Evolutionary conservation across 2,797 vertebrate species (phyloP).

Genomic region (Hippoglossus hippoglossus): DNA sequence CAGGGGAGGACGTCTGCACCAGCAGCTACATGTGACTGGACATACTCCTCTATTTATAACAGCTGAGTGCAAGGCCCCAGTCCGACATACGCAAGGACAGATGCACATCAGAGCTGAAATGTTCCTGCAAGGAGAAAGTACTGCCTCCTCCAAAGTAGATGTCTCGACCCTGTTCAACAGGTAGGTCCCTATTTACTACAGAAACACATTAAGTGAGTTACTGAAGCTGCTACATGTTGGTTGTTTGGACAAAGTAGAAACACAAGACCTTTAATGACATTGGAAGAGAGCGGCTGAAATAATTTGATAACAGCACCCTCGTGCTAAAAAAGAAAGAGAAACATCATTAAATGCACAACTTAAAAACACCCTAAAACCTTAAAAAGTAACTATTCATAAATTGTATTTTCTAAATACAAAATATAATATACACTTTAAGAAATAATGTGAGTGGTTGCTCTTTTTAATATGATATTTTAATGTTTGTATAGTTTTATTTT

Average conservation of each 20-base stretch:
- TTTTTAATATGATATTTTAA: not conserved
- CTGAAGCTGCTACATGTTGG: not conserved
- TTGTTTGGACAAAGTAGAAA: not conserved
- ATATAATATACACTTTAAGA: not conserved
- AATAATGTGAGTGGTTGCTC: not conserved
- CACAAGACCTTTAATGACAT: slow-evolving; percentile 26
- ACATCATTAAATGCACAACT: not conserved
- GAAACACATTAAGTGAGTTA: not conserved
- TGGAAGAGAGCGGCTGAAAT: slow-evolving; percentile 1
- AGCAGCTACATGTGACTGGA: slow-evolving; percentile 80
- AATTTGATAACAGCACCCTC: not conserved
- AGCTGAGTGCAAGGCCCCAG: slow-evolving; percentile 54
- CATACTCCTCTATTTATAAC: slow-evolving; percentile 84
- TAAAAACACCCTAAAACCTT: no score
- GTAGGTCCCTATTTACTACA: slow-evolving; percentile 51
- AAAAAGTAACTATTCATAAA: not conserved
- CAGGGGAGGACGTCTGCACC: slow-evolving; percentile 49
- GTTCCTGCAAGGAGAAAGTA: slow-evolving; percentile 53
- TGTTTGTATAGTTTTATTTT: not conserved
- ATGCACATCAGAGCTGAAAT: slow-evolving; percentile 59
- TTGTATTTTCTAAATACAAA: not conserved
- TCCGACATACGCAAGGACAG: slow-evolving; percentile 75
- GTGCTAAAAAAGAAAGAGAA: not conserved
- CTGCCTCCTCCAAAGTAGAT: slow-evolving; percentile 55
- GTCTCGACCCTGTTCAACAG: slow-evolving; percentile 56